Evolutionary conservation across 2,888 invertebrate genomes (phyloP).

Genomic region (Rhagonycha lutea): DNA sequence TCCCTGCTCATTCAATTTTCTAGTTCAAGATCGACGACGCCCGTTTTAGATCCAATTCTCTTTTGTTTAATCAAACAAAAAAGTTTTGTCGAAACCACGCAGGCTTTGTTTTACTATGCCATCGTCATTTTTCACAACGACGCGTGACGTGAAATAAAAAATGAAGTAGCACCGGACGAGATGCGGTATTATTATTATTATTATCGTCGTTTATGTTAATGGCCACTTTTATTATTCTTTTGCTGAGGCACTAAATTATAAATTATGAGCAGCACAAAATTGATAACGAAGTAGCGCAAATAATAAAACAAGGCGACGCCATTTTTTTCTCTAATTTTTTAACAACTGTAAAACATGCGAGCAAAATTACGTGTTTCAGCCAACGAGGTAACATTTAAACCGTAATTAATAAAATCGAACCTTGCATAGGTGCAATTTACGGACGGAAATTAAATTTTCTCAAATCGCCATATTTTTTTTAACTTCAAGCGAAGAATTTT

Average conservation of each 20-base stretch:
- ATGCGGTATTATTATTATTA: background rate
- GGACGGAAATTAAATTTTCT: background rate
- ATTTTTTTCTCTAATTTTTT: background rate
- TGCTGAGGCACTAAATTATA: background rate
- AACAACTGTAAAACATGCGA: background rate
- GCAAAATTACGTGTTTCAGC: background rate
- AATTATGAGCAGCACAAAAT: background rate
- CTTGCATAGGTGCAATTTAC: background rate
- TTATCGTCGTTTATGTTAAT: background rate
- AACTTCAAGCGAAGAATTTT: conserved; percentile 9
- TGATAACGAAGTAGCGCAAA: background rate
- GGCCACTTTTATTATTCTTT: background rate
- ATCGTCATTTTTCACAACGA: background rate
- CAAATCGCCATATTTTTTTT: background rate
- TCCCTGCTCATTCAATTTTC: conserved; percentile 18
- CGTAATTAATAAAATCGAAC: background rate
- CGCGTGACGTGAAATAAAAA: background rate
- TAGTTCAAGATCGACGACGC: background rate
- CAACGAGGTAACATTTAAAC: background rate
- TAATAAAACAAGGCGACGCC: background rate
- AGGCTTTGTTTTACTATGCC: background rate
- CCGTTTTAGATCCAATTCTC: background rate
- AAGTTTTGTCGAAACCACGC: background rate
- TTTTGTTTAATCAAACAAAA: background rate
- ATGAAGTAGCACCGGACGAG: background rate